Evolutionary conservation across 1,140 invertebrate genomes (phyloP).

Genomic region (Megalopta genalis): DNA sequence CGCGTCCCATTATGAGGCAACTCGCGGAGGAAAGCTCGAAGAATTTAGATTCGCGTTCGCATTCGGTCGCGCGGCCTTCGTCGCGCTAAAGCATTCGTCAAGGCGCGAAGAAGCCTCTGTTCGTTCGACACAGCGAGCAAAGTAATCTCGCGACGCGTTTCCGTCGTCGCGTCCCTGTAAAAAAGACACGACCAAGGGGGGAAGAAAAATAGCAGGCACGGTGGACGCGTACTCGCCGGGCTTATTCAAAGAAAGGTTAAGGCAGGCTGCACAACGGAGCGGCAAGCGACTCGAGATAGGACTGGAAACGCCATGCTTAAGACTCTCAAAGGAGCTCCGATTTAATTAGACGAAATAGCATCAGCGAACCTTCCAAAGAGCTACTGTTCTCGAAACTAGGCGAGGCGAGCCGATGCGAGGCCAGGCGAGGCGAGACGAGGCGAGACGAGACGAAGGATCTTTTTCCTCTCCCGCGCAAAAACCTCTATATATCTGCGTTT

Average conservation of each 20-base stretch:
- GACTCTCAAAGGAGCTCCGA: slow-evolving; percentile 49
- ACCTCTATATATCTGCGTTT: slow-evolving; percentile 18
- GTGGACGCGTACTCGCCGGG: background rate
- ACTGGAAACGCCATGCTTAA: slow-evolving; percentile 54
- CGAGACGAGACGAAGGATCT: slow-evolving; percentile 7
- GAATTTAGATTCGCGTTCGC: too few relatives aligned
- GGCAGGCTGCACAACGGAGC: slow-evolving; percentile 39
- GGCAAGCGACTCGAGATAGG: slow-evolving; percentile 53
- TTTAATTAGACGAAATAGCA: slow-evolving; percentile 62
- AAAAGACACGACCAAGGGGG: background rate
- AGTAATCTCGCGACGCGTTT: background rate
- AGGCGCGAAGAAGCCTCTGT: too few relatives aligned
- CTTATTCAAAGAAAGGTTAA: slow-evolving; percentile 43
- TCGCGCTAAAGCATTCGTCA: too few relatives aligned
- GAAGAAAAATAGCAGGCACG: background rate
- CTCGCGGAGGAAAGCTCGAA: too few relatives aligned
- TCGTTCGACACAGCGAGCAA: background rate
- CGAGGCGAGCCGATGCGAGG: slow-evolving; percentile 8
- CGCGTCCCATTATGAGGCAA: too few relatives aligned
- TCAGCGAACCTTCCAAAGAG: slow-evolving; percentile 14
- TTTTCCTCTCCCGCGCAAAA: slow-evolving; percentile 21
- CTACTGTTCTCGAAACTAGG: slow-evolving; percentile 36
- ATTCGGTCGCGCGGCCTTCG: too few relatives aligned
- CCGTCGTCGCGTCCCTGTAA: background rate
- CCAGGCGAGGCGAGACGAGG: slow-evolving; percentile 1